Evolutionary conservation across 2,113 vertebrate species (phyloP).

Genomic region (Mirza zaza): DNA sequence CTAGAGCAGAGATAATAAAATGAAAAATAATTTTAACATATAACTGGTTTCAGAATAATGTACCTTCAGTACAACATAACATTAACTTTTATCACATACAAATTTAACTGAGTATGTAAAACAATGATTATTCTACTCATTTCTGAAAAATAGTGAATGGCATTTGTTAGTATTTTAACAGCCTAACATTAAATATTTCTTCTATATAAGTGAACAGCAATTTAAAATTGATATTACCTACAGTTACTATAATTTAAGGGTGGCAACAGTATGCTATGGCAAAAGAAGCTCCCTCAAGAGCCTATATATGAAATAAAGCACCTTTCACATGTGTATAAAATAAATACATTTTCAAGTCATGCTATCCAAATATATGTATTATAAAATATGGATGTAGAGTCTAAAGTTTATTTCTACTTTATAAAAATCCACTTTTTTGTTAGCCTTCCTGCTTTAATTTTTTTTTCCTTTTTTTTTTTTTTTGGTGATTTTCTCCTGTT

Average conservation of each 20-base stretch:
- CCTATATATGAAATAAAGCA: neutral
- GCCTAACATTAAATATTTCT: neutral
- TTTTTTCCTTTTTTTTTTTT: neutral
- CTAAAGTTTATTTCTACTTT: neutral
- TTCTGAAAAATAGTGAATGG: constrained; percentile 38
- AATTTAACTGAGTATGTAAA: neutral
- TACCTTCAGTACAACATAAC: neutral
- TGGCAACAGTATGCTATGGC: neutral
- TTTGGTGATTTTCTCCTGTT: neutral
- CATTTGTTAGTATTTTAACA: neutral
- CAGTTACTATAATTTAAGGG: neutral
- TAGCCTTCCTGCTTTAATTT: neutral
- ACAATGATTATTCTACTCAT: neutral
- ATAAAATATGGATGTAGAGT: neutral
- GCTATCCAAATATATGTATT: neutral
- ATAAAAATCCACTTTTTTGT: neutral
- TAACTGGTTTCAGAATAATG: neutral
- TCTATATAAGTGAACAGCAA: neutral
- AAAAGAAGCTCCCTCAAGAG: neutral
- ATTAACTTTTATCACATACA: neutral
- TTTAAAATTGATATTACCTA: neutral
- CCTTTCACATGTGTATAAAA: neutral
- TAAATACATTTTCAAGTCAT: neutral
- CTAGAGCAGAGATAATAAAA: constrained; percentile 30
- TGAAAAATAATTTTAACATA: neutral